phyloP scores from a whole-genome alignment of 2,797 vertebrate species.

The Kryptolebias ocellatus region DNA sequence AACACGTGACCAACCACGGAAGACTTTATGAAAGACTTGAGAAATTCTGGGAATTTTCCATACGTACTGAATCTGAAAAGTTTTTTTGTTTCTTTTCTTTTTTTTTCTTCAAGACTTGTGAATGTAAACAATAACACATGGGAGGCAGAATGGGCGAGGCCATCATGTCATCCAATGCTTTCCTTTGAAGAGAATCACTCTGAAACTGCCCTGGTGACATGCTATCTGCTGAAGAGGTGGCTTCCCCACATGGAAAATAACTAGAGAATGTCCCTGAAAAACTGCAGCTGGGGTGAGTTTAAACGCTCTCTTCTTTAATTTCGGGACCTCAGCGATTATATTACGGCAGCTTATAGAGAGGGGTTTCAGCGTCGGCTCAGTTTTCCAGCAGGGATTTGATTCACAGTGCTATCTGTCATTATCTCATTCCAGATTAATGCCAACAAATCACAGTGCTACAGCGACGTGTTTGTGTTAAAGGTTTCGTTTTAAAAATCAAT shows the following conservation, averaged over 20 bases:
- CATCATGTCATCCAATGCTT: conserved; percentile 3
- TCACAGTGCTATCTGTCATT: no score
- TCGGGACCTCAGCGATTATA: neutral
- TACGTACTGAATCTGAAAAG: neutral
- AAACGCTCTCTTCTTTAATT: neutral
- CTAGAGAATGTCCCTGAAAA: neutral
- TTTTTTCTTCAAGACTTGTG: neutral
- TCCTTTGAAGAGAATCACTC: neutral
- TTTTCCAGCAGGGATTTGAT: neutral
- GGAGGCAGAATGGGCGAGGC: neutral
- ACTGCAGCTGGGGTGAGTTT: neutral
- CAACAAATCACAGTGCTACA: no score
- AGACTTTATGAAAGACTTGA: neutral
- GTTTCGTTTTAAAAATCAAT: no score
- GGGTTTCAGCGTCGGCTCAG: neutral
- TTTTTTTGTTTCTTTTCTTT: neutral
- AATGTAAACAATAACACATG: conserved; percentile 20
- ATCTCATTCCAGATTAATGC: neutral
- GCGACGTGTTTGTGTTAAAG: no score
- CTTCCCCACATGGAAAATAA: conserved; percentile 8
- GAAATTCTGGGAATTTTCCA: neutral
- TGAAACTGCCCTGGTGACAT: conserved; percentile 21
- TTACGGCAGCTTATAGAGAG: neutral
- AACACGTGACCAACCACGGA: neutral
- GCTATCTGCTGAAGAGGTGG: conserved; percentile 12